Percentiles rank a stretch among this genome's conserved stretches.
Conservation (phyloP, 1,140 invertebrate species). For the Drosophila takahashii region DNA sequence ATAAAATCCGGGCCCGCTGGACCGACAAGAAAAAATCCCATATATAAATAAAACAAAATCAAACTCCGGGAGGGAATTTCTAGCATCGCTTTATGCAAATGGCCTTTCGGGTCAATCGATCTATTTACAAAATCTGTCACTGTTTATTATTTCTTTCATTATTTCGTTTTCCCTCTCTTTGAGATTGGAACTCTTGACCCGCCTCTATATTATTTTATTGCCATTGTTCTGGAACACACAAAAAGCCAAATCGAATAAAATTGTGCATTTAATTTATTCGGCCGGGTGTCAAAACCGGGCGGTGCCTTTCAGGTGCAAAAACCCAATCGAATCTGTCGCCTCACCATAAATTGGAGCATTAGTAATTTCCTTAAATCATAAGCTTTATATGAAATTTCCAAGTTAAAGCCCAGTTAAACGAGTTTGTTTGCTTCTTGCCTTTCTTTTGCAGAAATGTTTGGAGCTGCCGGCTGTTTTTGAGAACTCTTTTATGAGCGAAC, state of each 20-base stretch:
- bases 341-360: constrained; percentile 76
- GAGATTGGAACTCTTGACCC: constrained; percentile 1
- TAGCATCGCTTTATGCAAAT: constrained; percentile 66
- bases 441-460: constrained; percentile 72
- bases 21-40: neutral
- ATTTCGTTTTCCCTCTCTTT: constrained; percentile 15
- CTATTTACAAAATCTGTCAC: constrained; percentile 62
- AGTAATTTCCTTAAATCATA: constrained; percentile 61
- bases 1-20: constrained; percentile 52
- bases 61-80: constrained; percentile 33
- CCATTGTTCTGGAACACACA: constrained; percentile 35
- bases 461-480: constrained; percentile 33
- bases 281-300: constrained; percentile 21
- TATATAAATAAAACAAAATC: neutral
- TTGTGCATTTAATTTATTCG: constrained; percentile 51
- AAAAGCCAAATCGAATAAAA: constrained; percentile 18
- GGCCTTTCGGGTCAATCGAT: constrained; percentile 60
- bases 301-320: constrained; percentile 56
- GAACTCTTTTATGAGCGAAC: constrained; percentile 54
- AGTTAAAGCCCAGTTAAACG: constrained; percentile 43
- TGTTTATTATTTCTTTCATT: constrained; percentile 32
- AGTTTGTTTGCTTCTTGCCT: constrained; percentile 71
- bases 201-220: constrained; percentile 39
- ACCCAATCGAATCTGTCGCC: constrained; percentile 47
- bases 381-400: constrained; percentile 62